phyloP scores from a whole-genome alignment of 2,888 invertebrate species.

The Rotaria sp. region DNA sequence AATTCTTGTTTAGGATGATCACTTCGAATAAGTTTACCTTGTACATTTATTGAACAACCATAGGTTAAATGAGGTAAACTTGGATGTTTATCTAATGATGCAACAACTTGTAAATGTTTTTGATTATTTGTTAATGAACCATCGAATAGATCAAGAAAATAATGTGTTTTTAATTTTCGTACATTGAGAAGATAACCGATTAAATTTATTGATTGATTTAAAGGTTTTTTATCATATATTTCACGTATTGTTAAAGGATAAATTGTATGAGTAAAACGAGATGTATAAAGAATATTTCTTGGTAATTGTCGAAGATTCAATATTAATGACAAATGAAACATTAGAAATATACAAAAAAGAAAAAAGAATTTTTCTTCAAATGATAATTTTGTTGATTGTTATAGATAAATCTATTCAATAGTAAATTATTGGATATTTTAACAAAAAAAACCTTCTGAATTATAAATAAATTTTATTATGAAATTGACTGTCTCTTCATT shows the following conservation, averaged over 20 bases:
- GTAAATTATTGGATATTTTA: too few relatives aligned
- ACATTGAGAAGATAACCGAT: background rate
- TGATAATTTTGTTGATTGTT: too few relatives aligned
- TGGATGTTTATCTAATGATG: background rate
- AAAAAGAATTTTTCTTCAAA: too few relatives aligned
- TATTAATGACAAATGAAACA: background rate
- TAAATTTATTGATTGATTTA: background rate
- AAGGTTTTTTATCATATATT: background rate
- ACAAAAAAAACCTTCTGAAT: too few relatives aligned
- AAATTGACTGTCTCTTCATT: too few relatives aligned
- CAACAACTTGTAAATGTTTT: constrained; percentile 24
- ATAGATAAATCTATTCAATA: too few relatives aligned
- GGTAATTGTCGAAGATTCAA: background rate
- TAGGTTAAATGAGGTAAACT: background rate
- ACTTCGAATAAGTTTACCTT: constrained; percentile 36
- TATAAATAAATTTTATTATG: too few relatives aligned
- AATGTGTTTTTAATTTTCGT: constrained; percentile 15
- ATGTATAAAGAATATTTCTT: background rate
- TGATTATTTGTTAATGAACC: constrained; percentile 8
- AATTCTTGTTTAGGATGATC: constrained; percentile 29
- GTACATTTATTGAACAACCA: constrained; percentile 14
- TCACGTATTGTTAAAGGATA: constrained; percentile 8
- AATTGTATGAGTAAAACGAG: background rate
- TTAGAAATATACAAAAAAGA: background rate
- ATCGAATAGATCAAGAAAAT: constrained; percentile 26